Evolutionary conservation across 2,888 invertebrate genomes (phyloP).

Genomic region (Lypha dubia): DNA sequence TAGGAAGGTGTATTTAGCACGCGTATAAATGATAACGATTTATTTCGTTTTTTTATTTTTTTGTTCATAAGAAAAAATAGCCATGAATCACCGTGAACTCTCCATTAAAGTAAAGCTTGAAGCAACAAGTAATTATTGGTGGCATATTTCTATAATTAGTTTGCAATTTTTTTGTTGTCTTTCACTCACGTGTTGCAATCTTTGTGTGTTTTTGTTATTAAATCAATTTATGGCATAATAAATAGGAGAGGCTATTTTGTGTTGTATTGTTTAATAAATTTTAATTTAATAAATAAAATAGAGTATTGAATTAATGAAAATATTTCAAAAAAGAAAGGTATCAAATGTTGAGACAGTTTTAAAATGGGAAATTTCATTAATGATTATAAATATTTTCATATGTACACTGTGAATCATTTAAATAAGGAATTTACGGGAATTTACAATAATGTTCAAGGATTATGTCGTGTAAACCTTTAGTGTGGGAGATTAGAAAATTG

Average conservation of each 20-base stretch:
- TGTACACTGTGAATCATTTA: too few relatives aligned
- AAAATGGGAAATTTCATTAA: neutral
- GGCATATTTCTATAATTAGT: neutral
- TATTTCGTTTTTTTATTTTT: too few relatives aligned
- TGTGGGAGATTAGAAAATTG: too few relatives aligned
- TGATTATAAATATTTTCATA: too few relatives aligned
- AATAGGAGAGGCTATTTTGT: neutral
- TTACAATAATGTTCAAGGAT: too few relatives aligned
- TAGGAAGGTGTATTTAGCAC: too few relatives aligned
- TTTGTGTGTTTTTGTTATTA: neutral
- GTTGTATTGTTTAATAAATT: neutral
- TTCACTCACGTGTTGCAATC: neutral
- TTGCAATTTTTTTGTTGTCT: slow-evolving; percentile 10
- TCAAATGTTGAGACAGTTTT: neutral
- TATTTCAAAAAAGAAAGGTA: neutral
- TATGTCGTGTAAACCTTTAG: too few relatives aligned
- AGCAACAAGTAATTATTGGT: slow-evolving; percentile 12
- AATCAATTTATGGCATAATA: neutral
- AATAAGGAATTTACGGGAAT: too few relatives aligned
- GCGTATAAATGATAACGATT: neutral
- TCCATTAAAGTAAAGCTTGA: slow-evolving; percentile 16
- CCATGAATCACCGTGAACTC: slow-evolving; percentile 51
- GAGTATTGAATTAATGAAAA: neutral
- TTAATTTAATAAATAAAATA: neutral
- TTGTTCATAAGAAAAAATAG: slow-evolving; percentile 10